Evolutionary conservation across 1,140 invertebrate species (phyloP).

Genomic region (Listronotus oregonensis): DNA sequence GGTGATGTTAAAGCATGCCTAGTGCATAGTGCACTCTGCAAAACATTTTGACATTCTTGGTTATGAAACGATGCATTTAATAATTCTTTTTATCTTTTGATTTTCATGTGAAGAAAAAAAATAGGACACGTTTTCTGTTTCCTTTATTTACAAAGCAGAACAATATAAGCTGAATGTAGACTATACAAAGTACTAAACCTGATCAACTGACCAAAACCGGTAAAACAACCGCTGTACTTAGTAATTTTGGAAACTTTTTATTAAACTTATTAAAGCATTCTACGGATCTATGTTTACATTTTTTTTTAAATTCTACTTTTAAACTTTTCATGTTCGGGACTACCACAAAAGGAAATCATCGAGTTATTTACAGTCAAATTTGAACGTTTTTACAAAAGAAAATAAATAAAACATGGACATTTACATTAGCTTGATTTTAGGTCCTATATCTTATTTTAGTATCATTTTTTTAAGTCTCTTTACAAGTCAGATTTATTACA

Average conservation of each 20-base stretch:
- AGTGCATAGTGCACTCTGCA: no score
- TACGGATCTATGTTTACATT: conserved; percentile 24
- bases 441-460: conserved; percentile 5
- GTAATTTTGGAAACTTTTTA: conserved; percentile 6
- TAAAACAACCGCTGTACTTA: conserved; percentile 29
- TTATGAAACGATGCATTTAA: no score
- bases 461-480: conserved; percentile 16
- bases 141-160: conserved; percentile 45
- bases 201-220: conserved; percentile 27
- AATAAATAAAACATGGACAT: conserved; percentile 23
- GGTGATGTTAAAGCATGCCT: no score
- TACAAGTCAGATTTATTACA: conserved; percentile 17
- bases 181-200: conserved; percentile 33
- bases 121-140: conserved; percentile 15
- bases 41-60: no score
- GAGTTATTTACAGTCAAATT: conserved; percentile 30
- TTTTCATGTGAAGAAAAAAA: conserved; percentile 1
- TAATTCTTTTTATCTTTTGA: no score
- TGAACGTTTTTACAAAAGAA: conserved; percentile 16
- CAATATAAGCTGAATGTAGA: conserved; percentile 42
- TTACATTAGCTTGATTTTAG: conserved; percentile 16
- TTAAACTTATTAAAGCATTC: conserved; percentile 13
- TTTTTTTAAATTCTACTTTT: conserved; percentile 7
- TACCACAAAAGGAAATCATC: conserved; percentile 29
- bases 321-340: conserved; percentile 11